Conservation (phyloP, 2,888 invertebrate species). For the Chymomyza caudatula region DNA sequence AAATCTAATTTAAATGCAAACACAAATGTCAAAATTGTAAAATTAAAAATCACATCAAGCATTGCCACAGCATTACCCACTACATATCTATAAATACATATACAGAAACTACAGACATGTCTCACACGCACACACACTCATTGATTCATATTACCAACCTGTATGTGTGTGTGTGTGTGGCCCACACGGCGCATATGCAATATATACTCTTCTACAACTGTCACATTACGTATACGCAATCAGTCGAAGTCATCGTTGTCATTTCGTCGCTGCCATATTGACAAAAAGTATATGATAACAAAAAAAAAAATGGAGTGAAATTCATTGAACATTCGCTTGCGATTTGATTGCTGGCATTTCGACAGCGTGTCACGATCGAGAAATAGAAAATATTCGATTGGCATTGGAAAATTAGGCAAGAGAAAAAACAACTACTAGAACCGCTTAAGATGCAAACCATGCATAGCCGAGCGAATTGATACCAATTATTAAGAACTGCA, state of each 20-base stretch:
- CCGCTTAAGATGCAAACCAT: background rate
- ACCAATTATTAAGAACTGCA: background rate
- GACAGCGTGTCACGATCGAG: background rate
- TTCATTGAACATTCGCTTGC: background rate
- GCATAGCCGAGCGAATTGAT: background rate
- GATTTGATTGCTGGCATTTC: background rate
- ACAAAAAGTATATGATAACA: background rate
- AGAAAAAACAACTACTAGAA: background rate
- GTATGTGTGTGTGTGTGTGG: background rate
- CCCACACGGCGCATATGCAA: slow-evolving; percentile 54
- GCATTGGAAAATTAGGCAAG: background rate
- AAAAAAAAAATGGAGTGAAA: background rate
- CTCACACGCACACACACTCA: background rate
- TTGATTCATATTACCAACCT: too few relatives aligned
- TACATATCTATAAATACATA: background rate
- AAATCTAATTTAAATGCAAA: slow-evolving; percentile 73
- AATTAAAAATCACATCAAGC: slow-evolving; percentile 65
- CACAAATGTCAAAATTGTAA: slow-evolving; percentile 70
- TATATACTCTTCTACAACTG: slow-evolving; percentile 48
- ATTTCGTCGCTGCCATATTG: background rate
- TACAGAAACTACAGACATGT: too few relatives aligned
- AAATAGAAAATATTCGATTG: background rate
- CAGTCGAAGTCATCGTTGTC: slow-evolving; percentile 42
- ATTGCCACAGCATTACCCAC: background rate
- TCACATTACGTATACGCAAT: slow-evolving; percentile 72